These are phyloP conservation scores for Xiphophorus maculatus DNA, from an alignment of 2,113 vertebrate genomes.

Conservation along the genomic window DNA sequence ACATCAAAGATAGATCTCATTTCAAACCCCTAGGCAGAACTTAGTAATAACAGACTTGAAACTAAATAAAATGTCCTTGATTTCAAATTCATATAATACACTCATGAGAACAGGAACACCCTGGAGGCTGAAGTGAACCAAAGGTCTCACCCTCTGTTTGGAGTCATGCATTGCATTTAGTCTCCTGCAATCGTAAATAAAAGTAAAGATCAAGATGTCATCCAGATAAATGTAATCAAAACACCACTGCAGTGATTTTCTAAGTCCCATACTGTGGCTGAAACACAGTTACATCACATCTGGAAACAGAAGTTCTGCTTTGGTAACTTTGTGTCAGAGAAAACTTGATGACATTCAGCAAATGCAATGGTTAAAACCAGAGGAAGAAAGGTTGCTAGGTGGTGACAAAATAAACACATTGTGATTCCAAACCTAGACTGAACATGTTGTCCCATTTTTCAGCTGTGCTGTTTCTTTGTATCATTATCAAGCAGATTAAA, in stretches of 20 bases:
- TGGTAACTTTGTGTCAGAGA: neutral
- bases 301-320: neutral
- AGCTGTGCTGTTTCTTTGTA: neutral
- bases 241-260: neutral
- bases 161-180: neutral
- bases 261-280: neutral
- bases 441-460: neutral
- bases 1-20: neutral
- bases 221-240: slow-evolving; percentile 1
- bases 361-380: neutral
- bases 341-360: neutral
- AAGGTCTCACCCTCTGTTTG: neutral
- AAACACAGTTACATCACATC: neutral
- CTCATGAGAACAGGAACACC: neutral
- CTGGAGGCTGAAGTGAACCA: neutral
- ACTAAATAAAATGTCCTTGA: neutral
- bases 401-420: slow-evolving; percentile 8
- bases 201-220: neutral
- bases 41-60: neutral
- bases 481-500: neutral
- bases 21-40: slow-evolving; percentile 7
- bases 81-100: slow-evolving; percentile 5
- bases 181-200: neutral
- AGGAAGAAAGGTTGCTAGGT: neutral
- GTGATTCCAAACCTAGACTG: neutral